phyloP scores from a whole-genome alignment of 2,888 invertebrate species.

The Epicampocera succincta region DNA sequence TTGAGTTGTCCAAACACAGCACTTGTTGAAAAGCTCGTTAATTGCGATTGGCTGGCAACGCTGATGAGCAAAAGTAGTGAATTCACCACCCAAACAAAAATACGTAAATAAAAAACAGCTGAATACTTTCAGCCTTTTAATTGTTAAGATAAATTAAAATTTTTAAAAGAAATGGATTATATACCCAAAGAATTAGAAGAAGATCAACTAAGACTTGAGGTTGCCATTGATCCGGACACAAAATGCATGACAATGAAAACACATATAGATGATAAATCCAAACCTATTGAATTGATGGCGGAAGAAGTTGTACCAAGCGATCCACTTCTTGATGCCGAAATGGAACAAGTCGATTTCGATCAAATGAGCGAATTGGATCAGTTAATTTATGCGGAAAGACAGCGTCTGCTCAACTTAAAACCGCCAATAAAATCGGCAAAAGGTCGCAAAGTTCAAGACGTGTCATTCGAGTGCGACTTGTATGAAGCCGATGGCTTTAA shows the following conservation, averaged over 20 bases:
- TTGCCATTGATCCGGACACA: conserved; percentile 40
- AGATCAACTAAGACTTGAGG: conserved; percentile 37
- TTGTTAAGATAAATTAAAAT: no score
- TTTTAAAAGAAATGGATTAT: conserved; percentile 8
- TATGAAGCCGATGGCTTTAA: conserved; percentile 3
- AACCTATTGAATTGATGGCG: background rate
- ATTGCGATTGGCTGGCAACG: no score
- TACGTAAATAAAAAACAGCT: no score
- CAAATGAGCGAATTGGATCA: conserved; percentile 47
- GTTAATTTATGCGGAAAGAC: conserved; percentile 41
- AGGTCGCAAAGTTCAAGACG: background rate
- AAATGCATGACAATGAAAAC: conserved; percentile 48
- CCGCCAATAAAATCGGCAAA: background rate
- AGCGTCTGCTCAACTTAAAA: conserved; percentile 39
- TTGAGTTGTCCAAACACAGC: no score
- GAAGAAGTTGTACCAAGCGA: conserved; percentile 26
- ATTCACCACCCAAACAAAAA: no score
- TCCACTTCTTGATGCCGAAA: conserved; percentile 20
- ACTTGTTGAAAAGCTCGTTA: no score
- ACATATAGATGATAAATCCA: background rate
- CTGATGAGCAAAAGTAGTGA: no score
- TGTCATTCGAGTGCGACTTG: background rate
- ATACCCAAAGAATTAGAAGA: conserved; percentile 54
- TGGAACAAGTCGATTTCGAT: conserved; percentile 9
- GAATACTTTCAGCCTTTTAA: no score